Evolutionary conservation across 2,113 vertebrate species (phyloP), one percentile per base, ranked within the genome.

Genomic region (Pholis gunnellus): DNA sequence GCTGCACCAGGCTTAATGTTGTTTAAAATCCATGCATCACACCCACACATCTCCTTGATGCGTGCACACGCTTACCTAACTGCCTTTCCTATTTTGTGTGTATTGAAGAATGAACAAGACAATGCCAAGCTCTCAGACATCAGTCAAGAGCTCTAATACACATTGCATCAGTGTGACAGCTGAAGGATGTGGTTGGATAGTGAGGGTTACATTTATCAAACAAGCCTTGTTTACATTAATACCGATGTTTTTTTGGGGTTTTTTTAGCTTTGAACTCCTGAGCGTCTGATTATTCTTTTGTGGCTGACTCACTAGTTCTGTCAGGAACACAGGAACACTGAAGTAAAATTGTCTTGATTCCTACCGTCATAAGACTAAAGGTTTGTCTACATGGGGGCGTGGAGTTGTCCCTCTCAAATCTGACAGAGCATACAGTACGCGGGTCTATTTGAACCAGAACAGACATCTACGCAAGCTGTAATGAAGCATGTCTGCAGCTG

Each of bases 1-100:
- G 46, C 40, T 78, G 59, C 70, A 56, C 6, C 40, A 42, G 17
- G 31, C 52, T 79, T 75, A 82, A 75, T 73, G 68, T 46, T 27
- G 27, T 93, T 91, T 67, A 84, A 92, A 93, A 94, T 54, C 75
- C 38, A 67, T 78, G 64, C 68, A 60, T 72, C 56, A 46, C 78
- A 20, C 66, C 59, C 29, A 78, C 71, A 6, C 50, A 25, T 72
- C 81, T 78, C 61, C 27, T 67, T 13, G 38, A 75, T 60, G 75
- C 61, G 57, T 7, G 5, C 52, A 42, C 29, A 50, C 18, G 0
- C 52, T 81, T 70, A 63, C 29, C 65, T 48, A 72, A 81, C 38
- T 61, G 66, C 17, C 48, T 27, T 44, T 78, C 61, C 29, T 38
- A 72, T 57, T 75, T 61, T 11, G n/a, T 25, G 50, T 63, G 81